Evolutionary conservation across 2,888 invertebrate species (phyloP).

Genomic region (Eurois occulta): DNA sequence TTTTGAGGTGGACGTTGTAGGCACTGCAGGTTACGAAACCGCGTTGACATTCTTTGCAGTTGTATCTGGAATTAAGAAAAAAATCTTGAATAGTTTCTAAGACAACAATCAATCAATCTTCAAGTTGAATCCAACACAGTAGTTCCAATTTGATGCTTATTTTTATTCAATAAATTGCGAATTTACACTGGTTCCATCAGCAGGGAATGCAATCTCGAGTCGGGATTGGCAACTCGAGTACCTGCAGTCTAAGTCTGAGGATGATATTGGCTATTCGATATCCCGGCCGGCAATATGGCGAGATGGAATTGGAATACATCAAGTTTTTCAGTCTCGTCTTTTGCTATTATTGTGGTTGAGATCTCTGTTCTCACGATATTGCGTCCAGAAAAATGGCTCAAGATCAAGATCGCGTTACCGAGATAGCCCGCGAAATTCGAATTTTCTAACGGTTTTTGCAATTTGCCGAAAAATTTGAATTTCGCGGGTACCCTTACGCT

Average conservation of each 20-base stretch:
- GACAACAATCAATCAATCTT: not conserved
- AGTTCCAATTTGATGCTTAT: too few relatives aligned
- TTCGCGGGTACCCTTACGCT: too few relatives aligned
- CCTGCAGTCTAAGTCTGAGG: not conserved
- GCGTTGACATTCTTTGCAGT: slow-evolving; percentile 83
- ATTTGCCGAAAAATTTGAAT: too few relatives aligned
- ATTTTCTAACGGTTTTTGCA: too few relatives aligned
- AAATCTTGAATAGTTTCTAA: not conserved
- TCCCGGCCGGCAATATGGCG: not conserved
- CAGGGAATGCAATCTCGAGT: not conserved
- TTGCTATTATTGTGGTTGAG: too few relatives aligned
- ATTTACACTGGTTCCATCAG: not conserved
- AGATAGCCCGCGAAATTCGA: too few relatives aligned
- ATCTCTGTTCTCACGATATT: too few relatives aligned
- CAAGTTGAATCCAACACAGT: not conserved
- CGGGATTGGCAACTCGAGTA: too few relatives aligned
- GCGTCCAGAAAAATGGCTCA: too few relatives aligned
- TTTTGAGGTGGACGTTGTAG: slow-evolving; percentile 84
- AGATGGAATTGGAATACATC: not conserved
- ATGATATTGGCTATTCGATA: not conserved
- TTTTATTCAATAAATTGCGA: not conserved
- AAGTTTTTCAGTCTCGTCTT: too few relatives aligned
- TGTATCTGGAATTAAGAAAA: slow-evolving; percentile 75
- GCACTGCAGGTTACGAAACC: slow-evolving; percentile 87
- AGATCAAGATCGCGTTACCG: too few relatives aligned